Base-by-base conservation (phyloP, 2,797 vertebrate genomes). In the Falco berigora region DNA sequence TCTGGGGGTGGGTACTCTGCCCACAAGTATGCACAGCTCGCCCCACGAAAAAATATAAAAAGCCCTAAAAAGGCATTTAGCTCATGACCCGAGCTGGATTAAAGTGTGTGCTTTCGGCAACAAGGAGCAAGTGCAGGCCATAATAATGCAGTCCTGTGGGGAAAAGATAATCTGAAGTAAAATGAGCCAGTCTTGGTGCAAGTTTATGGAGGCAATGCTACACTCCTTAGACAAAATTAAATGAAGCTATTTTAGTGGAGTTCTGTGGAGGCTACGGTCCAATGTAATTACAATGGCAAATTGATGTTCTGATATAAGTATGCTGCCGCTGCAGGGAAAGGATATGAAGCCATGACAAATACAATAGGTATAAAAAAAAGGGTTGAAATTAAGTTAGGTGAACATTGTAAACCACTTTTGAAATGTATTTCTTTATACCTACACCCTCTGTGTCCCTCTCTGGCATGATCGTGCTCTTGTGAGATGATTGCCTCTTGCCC, bases 151-250 rank as follows among this genome's bases (percentile, higher is more conserved):
- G 14, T 78, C 92, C 50, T 42, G 12, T 21, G 50, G 83, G 79
- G 92, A 77, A 92, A 73, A 96, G 53, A 92, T 63, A 89, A 96
- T 87, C 92, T 74, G 94, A 95, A 95, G 88, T 28, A 97, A 94
- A 97, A 94, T 66, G 24, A 94, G 69, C 32, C 46, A 34, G 61
- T 83, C 90, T 76, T 74, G 55, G 61, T 72, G 38, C 34, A 73
- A 88, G 64, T 46, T 87, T 55, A 9, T 56, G 74, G 86, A 91
- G 78, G 44, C 32, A 34, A 86, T 2, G 8, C 86, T 63, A 80
- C 44, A 64, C 53, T 91, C 34, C 79, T 88, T 34, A 92, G 95
- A 93, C 50, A 55, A 76, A 96, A 86, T 94, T 87, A 97, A 96
- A 96, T 88, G 36, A 94, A 97, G 84, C 53, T 22, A 85, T 96